A percentile compares a stretch with the other conserved stretches of the same genome.
Evolutionary conservation across 2,888 invertebrate genomes (phyloP).

Genomic region (Candidula unifasciata): DNA sequence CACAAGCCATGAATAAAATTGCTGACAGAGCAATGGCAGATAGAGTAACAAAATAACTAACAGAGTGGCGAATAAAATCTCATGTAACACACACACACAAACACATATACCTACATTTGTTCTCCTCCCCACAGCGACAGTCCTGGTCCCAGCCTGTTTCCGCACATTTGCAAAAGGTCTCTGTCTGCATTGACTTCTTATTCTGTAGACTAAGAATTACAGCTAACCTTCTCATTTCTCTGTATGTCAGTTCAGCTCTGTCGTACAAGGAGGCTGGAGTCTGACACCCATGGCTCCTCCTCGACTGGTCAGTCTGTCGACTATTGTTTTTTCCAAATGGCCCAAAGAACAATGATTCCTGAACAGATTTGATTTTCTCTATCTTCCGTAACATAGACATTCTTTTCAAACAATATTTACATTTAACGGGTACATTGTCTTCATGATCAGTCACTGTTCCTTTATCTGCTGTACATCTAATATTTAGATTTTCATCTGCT

Average conservation of each 20-base stretch:
- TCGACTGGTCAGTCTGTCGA: neutral
- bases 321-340: neutral
- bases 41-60: no score
- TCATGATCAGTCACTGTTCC: conserved; percentile 35
- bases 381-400: conserved; percentile 34
- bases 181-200: conserved; percentile 60
- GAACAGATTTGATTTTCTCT: conserved; percentile 37
- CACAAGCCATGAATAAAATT: no score
- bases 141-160: conserved; percentile 64
- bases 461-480: neutral
- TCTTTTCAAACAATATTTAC: conserved; percentile 43
- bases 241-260: conserved; percentile 43
- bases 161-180: conserved; percentile 70
- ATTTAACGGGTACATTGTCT: neutral
- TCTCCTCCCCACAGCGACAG: conserved; percentile 70
- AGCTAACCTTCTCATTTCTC: conserved; percentile 40
- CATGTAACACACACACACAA: no score
- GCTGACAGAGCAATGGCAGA: no score
- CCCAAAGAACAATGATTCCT: neutral
- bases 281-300: conserved; percentile 30
- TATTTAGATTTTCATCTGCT: neutral
- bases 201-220: conserved; percentile 31
- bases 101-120: conserved; percentile 53
- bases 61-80: no score
- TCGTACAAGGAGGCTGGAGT: conserved; percentile 45